Evolutionary conservation across 2,888 invertebrate genomes (phyloP).

Genomic region (Parnassius smintheus): DNA sequence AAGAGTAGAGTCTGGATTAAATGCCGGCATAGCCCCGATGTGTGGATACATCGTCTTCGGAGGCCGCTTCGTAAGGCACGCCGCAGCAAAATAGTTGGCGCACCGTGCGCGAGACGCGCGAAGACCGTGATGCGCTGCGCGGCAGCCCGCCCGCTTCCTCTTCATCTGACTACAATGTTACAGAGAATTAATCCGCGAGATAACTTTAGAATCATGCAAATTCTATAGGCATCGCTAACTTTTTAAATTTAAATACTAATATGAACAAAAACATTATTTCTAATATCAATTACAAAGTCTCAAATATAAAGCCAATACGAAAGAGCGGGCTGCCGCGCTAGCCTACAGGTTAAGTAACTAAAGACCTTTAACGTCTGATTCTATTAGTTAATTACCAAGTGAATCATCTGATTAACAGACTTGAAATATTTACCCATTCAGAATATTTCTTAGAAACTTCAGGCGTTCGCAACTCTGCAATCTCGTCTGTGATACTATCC

Average conservation of each 20-base stretch:
- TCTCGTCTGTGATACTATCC: conserved; percentile 60
- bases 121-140: conserved; percentile 60
- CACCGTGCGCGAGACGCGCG: conserved; percentile 61
- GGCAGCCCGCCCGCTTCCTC: conserved; percentile 74
- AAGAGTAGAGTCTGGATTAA: conserved; percentile 34
- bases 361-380: too few species aligned
- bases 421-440: conserved; percentile 54
- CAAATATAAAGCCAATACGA: not conserved
- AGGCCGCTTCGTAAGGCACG: conserved; percentile 55
- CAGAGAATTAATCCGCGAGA: conserved; percentile 29
- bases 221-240: not conserved
- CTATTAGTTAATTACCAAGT: too few species aligned
- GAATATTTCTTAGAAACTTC: conserved; percentile 46
- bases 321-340: conserved; percentile 23
- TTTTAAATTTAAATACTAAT: not conserved
- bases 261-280: too few species aligned
- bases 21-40: conserved; percentile 41
- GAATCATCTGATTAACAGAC: too few species aligned
- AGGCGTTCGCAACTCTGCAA: conserved; percentile 50
- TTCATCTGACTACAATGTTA: conserved; percentile 63
- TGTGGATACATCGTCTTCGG: conserved; percentile 56
- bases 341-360: too few species aligned
- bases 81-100: conserved; percentile 72
- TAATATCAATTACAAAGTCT: not conserved
- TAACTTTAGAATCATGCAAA: too few species aligned